Evolutionary conservation across 92 coral and sea anemone genomes (phyloP), one percentile per base, ranked within the genome.

Genomic region (Paramuricea clavata): DNA sequence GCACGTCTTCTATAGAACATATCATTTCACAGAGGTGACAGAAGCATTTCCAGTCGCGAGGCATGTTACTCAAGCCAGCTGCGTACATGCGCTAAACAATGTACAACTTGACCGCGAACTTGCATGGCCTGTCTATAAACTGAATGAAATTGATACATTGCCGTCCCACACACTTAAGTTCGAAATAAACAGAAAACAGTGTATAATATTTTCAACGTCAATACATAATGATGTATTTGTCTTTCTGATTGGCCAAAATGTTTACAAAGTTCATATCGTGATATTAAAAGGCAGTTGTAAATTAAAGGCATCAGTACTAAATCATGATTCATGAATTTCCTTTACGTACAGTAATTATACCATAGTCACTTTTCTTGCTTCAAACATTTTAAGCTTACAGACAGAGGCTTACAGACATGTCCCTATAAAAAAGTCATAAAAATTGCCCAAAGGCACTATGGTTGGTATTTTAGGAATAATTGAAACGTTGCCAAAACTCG

Each of bases 371-470:
- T n/a, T n/a, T n/a, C n/a, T n/a, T n/a, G n/a, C n/a, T n/a, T n/a
- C n/a, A n/a, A n/a, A n/a, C n/a, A n/a, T n/a, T n/a, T n/a, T n/a
- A n/a, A n/a, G n/a, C n/a, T n/a, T 31, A 64, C 39, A 65, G 35
- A 27, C 35, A 6, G n/a, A n/a, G n/a, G n/a, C n/a, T n/a, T n/a
- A n/a, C n/a, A n/a, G n/a, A 39, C 5, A 4, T 65, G 41, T 16
- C 5, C 15, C 33, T 30, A 2, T 60, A 16, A 60, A 60, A 26
- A 25, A 60, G 28, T 22, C 28, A 22, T 27, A 60, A 60, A 30
- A 21, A 65, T 65, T 28, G 72, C 72, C 41, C n/a, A 65, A 65
- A 33, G 72, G 72, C 72, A 65, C n/a, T 11, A 65, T 31, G 39
- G 72, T 33, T 31, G 35, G 72, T 33, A 65, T 65, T 65, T 26